Base-by-base conservation (phyloP, 1,140 invertebrate species). In the Drosophila punjabiensis region DNA sequence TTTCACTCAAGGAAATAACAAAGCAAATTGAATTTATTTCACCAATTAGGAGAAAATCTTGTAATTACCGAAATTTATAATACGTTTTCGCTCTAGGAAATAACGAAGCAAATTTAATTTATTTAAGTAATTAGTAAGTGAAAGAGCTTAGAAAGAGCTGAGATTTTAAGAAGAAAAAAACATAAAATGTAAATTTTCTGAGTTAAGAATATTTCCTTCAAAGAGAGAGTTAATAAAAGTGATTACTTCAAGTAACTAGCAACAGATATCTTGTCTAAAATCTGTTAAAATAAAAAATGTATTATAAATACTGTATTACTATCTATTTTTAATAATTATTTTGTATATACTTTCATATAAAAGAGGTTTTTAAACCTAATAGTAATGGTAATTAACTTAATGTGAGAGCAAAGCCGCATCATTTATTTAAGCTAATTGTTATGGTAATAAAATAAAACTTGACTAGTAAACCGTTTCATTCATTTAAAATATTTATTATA, bases 51-150 rank as follows among this genome's bases (percentile, higher is more conserved):
- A 11, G 56, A 59, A 39, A 59, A 39, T 28, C 14, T 10, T 20
- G 9, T 35, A 37, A 56, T 56, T 37, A 56, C 5, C 53, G 24
- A 56, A 37, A 56, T 56, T 24, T 16, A 9, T 20, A 24, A 58
- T n/a, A n/a, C 14, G 14, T 37, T 58, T 37, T 35, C 1, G 7
- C 9, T 24, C 10, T 37, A 37, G 18, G 8, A 37, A 35, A 58
- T 24, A 16, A 37, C 0, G 4, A 24, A 37, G 14, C 0, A 16
- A 58, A 58, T 24, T 37, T 18, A 24, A 58, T 58, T 56, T 56
- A 3, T 4, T 8, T 4, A 7, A 8, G 0, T 1, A 20, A 56
- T 56, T 56, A 24, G 18, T 11, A 11, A 20, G 9, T 45, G 10
- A 45, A 14, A 14, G 16, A 16, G 5, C 16, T 3, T 5, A n/a